Conservation (phyloP, 1,140 invertebrate species). For the Acromyrmex charruanus region DNA sequence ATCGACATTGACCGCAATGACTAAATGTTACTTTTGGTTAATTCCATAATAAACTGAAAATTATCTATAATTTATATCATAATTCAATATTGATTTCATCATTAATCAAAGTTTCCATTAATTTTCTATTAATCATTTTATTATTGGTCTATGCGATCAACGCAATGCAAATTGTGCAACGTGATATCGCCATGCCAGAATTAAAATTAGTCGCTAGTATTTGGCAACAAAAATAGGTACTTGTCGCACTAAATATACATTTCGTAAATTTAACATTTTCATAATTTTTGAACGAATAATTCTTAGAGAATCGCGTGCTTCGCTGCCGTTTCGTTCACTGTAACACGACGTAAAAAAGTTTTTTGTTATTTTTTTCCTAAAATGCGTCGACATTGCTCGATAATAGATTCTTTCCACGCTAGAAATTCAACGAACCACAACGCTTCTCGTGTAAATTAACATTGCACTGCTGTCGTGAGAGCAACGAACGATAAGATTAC, state of each 20-base stretch:
- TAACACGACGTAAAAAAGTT: neutral
- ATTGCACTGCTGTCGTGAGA: conserved; percentile 10
- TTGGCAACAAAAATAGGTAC: neutral
- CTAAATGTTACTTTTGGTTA: conserved; percentile 16
- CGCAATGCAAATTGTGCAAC: conserved; percentile 5
- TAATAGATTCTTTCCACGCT: conserved; percentile 4
- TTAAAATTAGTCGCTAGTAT: conserved; percentile 26
- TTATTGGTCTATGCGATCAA: conserved; percentile 4
- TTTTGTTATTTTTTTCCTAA: conserved; percentile 24
- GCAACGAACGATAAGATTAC: conserved; percentile 58
- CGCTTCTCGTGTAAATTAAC: conserved; percentile 45
- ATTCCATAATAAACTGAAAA: neutral
- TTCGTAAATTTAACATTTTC: neutral
- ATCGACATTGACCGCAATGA: conserved; percentile 37
- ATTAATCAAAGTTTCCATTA: conserved; percentile 16
- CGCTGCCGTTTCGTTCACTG: neutral
- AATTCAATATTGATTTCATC: conserved; percentile 10
- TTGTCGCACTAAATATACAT: conserved; percentile 12
- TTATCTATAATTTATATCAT: conserved; percentile 15
- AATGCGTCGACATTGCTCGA: neutral
- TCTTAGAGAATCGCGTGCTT: neutral
- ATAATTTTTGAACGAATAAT: neutral
- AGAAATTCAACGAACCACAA: conserved; percentile 37
- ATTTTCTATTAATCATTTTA: conserved; percentile 10
- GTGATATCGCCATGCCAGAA: neutral